Conservation (phyloP, 2,888 invertebrate genomes). For the Microplitis manilae region DNA sequence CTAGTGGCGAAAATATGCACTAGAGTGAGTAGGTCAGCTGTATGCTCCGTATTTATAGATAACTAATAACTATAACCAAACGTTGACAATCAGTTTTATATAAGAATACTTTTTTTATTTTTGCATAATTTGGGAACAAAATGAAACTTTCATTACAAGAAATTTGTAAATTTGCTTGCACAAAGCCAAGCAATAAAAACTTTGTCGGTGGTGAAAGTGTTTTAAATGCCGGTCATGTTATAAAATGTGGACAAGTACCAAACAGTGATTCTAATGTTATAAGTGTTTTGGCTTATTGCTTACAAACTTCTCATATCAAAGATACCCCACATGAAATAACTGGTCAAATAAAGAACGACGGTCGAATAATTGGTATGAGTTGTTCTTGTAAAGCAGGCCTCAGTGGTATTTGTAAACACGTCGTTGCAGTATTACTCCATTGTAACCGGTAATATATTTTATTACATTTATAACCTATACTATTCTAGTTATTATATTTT, state of each 20-base stretch:
- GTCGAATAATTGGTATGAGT: conserved; percentile 35
- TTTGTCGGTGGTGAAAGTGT: conserved; percentile 36
- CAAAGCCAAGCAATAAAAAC: conserved; percentile 27
- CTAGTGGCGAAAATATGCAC: too few species aligned
- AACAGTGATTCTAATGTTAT: conserved; percentile 8
- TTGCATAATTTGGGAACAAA: not conserved
- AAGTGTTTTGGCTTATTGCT: conserved; percentile 36
- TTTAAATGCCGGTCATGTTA: conserved; percentile 29
- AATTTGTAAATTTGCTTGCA: conserved; percentile 36
- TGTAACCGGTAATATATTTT: conserved; percentile 27
- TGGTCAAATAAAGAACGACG: conserved; percentile 25
- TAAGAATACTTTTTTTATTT: too few species aligned
- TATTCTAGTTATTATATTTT: not conserved
- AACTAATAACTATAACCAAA: too few species aligned
- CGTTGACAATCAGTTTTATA: too few species aligned
- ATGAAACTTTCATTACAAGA: conserved; percentile 32
- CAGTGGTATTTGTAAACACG: conserved; percentile 24
- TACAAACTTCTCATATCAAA: conserved; percentile 37
- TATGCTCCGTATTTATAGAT: too few species aligned
- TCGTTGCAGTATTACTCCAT: conserved; percentile 23
- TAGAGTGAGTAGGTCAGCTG: too few species aligned
- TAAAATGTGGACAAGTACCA: conserved; percentile 31
- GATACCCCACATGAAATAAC: conserved; percentile 37
- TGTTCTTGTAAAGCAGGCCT: conserved; percentile 34
- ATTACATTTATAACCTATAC: not conserved